Percentiles rank a stretch among this genome's conserved stretches.
phyloP scores from a whole-genome alignment of 1,140 invertebrate genomes.

The Octopus sinensis region DNA sequence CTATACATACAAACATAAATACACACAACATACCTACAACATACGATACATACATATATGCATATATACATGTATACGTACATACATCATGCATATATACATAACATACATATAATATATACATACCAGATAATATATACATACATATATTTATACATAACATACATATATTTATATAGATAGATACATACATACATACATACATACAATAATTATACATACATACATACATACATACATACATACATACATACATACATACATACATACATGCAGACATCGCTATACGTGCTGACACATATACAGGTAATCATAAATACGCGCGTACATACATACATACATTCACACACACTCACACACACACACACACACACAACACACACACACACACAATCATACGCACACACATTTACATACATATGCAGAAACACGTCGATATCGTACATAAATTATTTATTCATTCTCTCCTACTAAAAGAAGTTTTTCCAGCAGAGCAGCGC shows the following conservation, averaged over 20 bases:
- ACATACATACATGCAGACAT: neutral
- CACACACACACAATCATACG: neutral
- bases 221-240: neutral
- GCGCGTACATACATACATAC: neutral
- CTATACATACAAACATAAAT: neutral
- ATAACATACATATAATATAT: slow-evolving; percentile 4
- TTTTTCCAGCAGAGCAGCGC: no score
- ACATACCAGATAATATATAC: neutral
- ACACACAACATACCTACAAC: neutral
- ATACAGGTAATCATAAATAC: neutral
- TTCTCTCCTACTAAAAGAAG: no score
- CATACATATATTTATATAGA: neutral
- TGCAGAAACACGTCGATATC: no score
- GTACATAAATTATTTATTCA: no score
- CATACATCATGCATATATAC: neutral
- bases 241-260: neutral
- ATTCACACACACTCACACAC: neutral
- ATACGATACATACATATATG: neutral
- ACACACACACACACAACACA: neutral
- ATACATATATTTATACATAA: neutral
- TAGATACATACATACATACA: neutral
- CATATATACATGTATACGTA: neutral
- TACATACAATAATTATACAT: neutral
- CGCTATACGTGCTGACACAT: neutral
- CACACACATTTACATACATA: neutral